Evolutionary conservation across 2,113 vertebrate species (phyloP).

Genomic region (Misgurnus mizolepis): DNA sequence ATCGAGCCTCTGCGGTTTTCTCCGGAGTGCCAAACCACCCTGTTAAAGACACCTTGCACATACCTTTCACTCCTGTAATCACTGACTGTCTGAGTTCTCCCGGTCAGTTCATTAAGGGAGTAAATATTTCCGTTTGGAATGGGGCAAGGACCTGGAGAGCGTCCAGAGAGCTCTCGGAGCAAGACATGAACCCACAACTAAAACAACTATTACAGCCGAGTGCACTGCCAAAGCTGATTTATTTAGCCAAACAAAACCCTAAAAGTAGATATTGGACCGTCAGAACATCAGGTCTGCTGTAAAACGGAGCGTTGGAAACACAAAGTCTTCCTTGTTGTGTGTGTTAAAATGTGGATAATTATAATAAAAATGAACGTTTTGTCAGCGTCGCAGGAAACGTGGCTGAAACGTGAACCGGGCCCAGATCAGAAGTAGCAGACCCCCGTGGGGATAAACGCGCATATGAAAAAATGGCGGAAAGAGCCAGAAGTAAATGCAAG

Average conservation of each 20-base stretch:
- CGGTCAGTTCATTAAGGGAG: conserved; percentile 60
- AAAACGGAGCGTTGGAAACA: conserved; percentile 46
- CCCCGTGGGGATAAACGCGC: conserved; percentile 67
- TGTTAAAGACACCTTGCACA: conserved; percentile 53
- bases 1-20: conserved; percentile 12
- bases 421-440: conserved; percentile 51
- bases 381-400: conserved; percentile 49
- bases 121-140: conserved; percentile 60
- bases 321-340: conserved; percentile 48
- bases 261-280: conserved; percentile 49
- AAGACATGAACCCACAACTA: conserved; percentile 69
- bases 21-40: conserved; percentile 44
- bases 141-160: conserved; percentile 58
- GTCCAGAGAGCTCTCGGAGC: conserved; percentile 58
- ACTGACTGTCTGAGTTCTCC: conserved; percentile 48
- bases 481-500: conserved; percentile 91
- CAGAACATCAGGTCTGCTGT: conserved; percentile 44
- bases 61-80: conserved; percentile 47
- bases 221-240: conserved; percentile 53
- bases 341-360: conserved; percentile 58
- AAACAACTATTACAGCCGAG: conserved; percentile 64
- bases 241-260: conserved; percentile 51
- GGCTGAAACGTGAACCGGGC: conserved; percentile 52
- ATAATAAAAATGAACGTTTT: conserved; percentile 59
- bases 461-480: conserved; percentile 57